phyloP scores from a whole-genome alignment of 1,140 invertebrate species.

The Drosophila pachea region DNA sequence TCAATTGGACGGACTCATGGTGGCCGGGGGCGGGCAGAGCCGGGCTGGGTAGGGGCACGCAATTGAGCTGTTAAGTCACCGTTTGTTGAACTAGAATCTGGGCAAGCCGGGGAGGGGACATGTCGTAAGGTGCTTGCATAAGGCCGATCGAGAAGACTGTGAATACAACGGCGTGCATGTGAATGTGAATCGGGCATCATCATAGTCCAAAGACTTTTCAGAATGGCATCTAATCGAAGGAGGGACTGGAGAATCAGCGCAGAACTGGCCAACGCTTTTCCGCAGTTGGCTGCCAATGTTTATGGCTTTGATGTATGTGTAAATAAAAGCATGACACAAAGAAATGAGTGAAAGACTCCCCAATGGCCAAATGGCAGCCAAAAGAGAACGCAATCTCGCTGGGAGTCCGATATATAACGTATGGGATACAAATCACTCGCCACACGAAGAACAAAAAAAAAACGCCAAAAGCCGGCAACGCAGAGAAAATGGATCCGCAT shows the following conservation, averaged over 20 bases:
- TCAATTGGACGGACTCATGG: constrained; percentile 5
- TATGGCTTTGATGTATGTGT: constrained; percentile 54
- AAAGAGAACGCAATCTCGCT: constrained; percentile 16
- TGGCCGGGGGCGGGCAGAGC: background rate
- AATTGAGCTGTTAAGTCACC: constrained; percentile 37
- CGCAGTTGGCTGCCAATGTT: constrained; percentile 50
- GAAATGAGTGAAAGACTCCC: background rate
- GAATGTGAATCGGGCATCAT: constrained; percentile 11
- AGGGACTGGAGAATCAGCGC: background rate
- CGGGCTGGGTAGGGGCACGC: too few relatives aligned
- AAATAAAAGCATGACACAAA: constrained; percentile 61
- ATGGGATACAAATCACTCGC: constrained; percentile 37
- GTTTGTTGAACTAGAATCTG: constrained; percentile 47
- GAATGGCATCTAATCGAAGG: too few relatives aligned
- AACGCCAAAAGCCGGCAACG: constrained; percentile 26
- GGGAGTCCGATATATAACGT: too few relatives aligned
- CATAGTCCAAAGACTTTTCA: constrained; percentile 18
- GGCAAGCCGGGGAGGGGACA: constrained; percentile 5
- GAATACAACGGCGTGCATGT: constrained; percentile 2
- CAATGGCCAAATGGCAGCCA: constrained; percentile 53
- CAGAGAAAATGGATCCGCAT: constrained; percentile 4
- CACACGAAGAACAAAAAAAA: constrained; percentile 49
- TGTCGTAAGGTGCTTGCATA: constrained; percentile 24
- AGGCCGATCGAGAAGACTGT: background rate
- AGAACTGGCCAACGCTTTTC: constrained; percentile 45